Base-by-base conservation (phyloP, 1,140 invertebrate species). In the Drosophila busckii region DNA sequence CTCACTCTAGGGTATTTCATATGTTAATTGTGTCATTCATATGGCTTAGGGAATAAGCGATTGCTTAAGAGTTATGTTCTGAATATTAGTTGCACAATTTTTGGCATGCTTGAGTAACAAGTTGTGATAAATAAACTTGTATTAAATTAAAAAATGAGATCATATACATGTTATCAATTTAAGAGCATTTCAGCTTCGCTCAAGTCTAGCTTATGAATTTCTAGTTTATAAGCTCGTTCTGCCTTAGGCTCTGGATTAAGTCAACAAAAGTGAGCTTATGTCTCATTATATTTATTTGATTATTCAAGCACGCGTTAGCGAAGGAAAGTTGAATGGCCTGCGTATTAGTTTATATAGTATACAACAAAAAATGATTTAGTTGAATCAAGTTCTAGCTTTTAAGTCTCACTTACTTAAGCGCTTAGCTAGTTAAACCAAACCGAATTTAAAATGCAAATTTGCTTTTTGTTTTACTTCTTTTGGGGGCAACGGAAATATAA, bases 311-410 rank as follows among this genome's bases (percentile, higher is more conserved):
- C 10, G 35, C 44, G 17, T 13, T 42, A 15, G 38, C 26, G 32
- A 28, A 22, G 19, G 32, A 50, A 82, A 75, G 73, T 82, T 78
- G 73, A 78, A 78, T 69, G 73, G 63, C 75, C 73, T 49, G 60
- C 48, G 49, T n/a, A 19, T 35, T 15, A 17, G 31, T 31, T 23
- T 34, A 26, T 2, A n/a, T 16, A 48, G 66, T 34, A 28, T 4
- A 19, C 42, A 70, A 70, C 64, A 63, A 58, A 44, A 55, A 60
- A 59, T 69, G 70, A 75, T 64, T 80, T 82, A 78, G 73, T 32
- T 22, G 37, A 32, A 52, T 40, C 60, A 15, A 40, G 49, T 53
- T 10, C 16, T 35, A 13, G 29, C 59, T 64, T n/a, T 42, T 80
- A 73, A 46, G 42, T 38, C 16, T 15, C 17, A 28, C 20, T 12